Evolutionary conservation across 2,888 invertebrate genomes (phyloP), one percentile per base, ranked within the genome.

Genomic region (Drosophila tripunctata): DNA sequence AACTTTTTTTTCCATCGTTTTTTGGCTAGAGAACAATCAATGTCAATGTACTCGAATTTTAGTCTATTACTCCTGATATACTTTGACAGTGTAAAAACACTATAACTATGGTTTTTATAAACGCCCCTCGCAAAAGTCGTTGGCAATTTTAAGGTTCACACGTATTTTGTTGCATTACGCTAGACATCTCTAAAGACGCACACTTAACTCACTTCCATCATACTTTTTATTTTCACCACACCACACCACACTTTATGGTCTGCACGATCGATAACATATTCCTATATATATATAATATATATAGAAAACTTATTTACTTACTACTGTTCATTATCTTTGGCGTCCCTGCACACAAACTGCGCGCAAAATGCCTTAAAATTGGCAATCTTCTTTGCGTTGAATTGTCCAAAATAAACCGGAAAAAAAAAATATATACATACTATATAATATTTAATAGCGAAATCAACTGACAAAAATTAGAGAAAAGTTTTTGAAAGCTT

Each of bases 61-160:
- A 89, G 89, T 89, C 89, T 89, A 89, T 89, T 89, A 75, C 89
- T 89, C 89, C 87, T 89, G 90, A 89, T 89, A 89, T 89, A 89
- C 89, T 89, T 85, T 89, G 89, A 90, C 89, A 89, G 77, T 83
- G 89, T 89, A 87, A 89, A 80, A 77, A 75, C 71, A 63, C 50
- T 55, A 56, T 52, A 66, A 51, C 38, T 35, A 75, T 68, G 76
- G 75, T 79, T 83, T 73, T 78, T 78, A 76, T 76, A 65, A 63
- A 71, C 62, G 85, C 76, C 76, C 72, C 66, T 4, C 43, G 58
- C 54, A 45, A 62, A 75, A 87, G 89, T 89, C 89, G 87, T 83
- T 84, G 89, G 78, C 86, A 90, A 90, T 90, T 87, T 90, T 90
- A 89, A 89, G 88, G 65, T 6, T 33, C 47, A 48, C 56, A 64